These are phyloP conservation scores for Nudaria mundana DNA, from an alignment of 2,888 invertebrate species.

Conservation along the genomic window DNA sequence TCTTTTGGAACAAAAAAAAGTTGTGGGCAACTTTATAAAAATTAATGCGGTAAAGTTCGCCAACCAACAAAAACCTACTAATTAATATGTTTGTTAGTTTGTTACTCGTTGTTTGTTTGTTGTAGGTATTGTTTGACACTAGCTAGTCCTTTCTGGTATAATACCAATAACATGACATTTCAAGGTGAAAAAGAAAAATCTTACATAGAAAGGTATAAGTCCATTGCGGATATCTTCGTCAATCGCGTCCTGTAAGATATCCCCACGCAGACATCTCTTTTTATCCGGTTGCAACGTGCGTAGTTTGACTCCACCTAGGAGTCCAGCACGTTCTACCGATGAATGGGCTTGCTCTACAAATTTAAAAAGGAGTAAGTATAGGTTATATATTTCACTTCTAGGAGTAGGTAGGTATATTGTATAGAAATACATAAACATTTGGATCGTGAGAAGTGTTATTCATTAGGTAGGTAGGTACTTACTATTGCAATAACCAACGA, in stretches of 20 bases:
- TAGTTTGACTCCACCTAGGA: constrained; percentile 92
- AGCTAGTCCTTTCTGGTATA: too few species aligned
- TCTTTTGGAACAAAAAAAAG: too few species aligned
- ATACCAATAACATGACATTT: too few species aligned
- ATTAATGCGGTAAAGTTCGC: too few species aligned
- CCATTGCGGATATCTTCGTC: constrained; percentile 93
- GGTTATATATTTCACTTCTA: neutral
- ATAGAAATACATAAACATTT: too few species aligned
- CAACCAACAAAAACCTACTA: too few species aligned
- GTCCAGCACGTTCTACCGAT: constrained; percentile 95
- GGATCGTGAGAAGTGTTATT: too few species aligned
- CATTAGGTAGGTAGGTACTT: too few species aligned
- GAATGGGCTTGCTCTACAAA: constrained; percentile 92
- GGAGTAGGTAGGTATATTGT: neutral
- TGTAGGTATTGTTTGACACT: too few species aligned
- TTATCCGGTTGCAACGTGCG: constrained; percentile 87
- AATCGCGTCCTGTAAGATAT: constrained; percentile 88
- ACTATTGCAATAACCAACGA: constrained; percentile 94
- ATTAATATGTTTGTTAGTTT: too few species aligned
- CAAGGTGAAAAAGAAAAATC: constrained; percentile 41
- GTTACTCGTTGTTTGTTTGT: too few species aligned
- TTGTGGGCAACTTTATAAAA: too few species aligned
- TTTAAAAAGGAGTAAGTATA: neutral
- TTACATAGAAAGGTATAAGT: constrained; percentile 97
- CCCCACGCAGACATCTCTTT: constrained; percentile 87